phyloP scores from a whole-genome alignment of 1,140 invertebrate genomes.

The Idris sp. region DNA sequence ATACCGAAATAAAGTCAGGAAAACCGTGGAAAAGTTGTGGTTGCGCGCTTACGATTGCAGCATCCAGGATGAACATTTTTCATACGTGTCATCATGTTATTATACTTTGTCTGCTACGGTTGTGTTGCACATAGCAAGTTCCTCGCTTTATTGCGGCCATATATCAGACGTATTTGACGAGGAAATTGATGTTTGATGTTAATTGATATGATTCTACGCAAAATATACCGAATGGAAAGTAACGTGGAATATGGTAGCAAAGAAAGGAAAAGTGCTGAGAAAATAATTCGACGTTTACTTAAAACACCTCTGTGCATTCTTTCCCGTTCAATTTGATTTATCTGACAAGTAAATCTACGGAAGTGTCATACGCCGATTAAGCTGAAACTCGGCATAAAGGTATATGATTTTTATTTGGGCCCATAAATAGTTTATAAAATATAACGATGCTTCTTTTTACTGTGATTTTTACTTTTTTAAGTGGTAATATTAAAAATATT shows the following conservation, averaged over 20 bases:
- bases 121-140: conserved; percentile 8
- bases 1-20: conserved; percentile 49
- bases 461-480: too few relatives aligned
- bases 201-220: conserved; percentile 37
- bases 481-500: too few relatives aligned
- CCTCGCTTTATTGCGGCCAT: conserved; percentile 22
- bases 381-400: too few relatives aligned
- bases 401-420: too few relatives aligned
- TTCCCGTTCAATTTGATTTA: conserved; percentile 29
- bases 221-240: conserved; percentile 24
- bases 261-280: conserved; percentile 24
- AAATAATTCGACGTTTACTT: conserved; percentile 7
- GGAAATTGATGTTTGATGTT: conserved; percentile 46
- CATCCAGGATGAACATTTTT: conserved; percentile 58
- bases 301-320: conserved; percentile 7
- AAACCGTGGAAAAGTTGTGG: conserved; percentile 49
- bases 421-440: too few relatives aligned
- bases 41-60: conserved; percentile 48
- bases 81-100: conserved; percentile 33
- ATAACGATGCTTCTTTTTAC: too few relatives aligned
- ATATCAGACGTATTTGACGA: conserved; percentile 34
- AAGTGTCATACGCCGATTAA: too few relatives aligned
- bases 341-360: too few relatives aligned
- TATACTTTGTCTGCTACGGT: conserved; percentile 10
- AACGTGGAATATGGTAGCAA: neutral